phyloP scores from a whole-genome alignment of 2,797 vertebrate species.

The Danio aesculapii region DNA sequence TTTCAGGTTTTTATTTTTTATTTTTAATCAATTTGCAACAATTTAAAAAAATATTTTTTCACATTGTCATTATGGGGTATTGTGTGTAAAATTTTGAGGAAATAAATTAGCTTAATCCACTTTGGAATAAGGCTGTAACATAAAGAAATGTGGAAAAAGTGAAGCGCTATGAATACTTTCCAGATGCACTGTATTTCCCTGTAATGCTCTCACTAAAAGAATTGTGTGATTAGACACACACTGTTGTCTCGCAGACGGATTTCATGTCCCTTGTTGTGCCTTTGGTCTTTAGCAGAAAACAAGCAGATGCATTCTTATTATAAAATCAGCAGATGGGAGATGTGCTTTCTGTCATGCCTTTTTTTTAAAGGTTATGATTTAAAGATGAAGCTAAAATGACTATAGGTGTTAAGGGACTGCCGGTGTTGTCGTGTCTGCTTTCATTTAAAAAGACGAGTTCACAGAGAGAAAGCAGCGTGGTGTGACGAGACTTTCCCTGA shows the following conservation, averaged over 20 bases:
- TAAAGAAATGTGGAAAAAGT: too few species aligned
- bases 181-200: background rate
- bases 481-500: too few species aligned
- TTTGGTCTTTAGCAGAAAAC: slow-evolving; percentile 8
- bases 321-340: background rate
- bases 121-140: too few species aligned
- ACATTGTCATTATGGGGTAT: too few species aligned
- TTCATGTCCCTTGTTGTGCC: background rate
- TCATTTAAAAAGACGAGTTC: background rate
- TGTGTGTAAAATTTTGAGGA: too few species aligned
- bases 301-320: background rate
- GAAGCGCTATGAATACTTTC: too few species aligned
- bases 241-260: background rate
- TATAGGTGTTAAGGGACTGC: background rate
- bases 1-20: too few species aligned
- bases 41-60: too few species aligned
- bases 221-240: background rate
- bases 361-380: slow-evolving; percentile 30
- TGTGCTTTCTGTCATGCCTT: background rate
- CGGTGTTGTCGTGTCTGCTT: slow-evolving; percentile 14
- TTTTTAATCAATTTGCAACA: too few species aligned
- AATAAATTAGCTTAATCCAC: too few species aligned
- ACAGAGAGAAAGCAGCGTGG: background rate
- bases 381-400: slow-evolving; percentile 27
- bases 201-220: too few species aligned